Base-by-base conservation (phyloP, 1,140 invertebrate species). In the Sesamia nonagrioides region DNA sequence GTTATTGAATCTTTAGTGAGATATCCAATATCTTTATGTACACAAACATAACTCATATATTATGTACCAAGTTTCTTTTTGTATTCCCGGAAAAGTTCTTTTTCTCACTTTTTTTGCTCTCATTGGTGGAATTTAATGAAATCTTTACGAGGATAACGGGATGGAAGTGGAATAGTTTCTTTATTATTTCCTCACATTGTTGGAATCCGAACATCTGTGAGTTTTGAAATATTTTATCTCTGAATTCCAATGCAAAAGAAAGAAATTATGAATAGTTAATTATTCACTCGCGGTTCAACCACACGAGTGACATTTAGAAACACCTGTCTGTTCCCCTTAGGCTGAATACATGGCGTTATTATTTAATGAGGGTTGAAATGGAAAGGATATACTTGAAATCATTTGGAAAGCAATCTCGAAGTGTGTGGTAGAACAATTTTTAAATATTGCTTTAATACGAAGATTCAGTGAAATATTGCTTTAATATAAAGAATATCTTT, bases 141-240 rank as follows among this genome's bases (percentile, higher is more conserved):
- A 56, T 77, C 21, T 81, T 75, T 82, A 76, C 69, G 61, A 60
- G 48, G 50, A 80, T 69, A 77, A 58, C 17, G 56, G 63, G 79
- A 82, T 78, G 54, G 63, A 80, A 78, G 66, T 48, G 56, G 17
- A 79, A 84, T 77, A 81, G 80, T 81, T 79, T 80, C 77, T 83
- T 82, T 85, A 83, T 80, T 80, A 69, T 42, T 71, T 79, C 75
- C 75, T 76, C 69, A 61, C 74, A 75, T 63, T 76, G 56, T 72
- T 58, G 40, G 68, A 74, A 58, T 45, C n/a, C 52, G 58, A 71
- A 69, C 78, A 80, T 72, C 69, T 80, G 73, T 81, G 76, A 15
- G 58, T 33, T 35, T 77, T 60, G 18, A 63, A 80, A 72, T 69
- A 18, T 72, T 63, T 71, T 72, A 73, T 66, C 48, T 7, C 73